Evolutionary conservation across 2,113 vertebrate species (phyloP), one percentile per base, ranked within the genome.

Genomic region (Mionectes macconnelli): DNA sequence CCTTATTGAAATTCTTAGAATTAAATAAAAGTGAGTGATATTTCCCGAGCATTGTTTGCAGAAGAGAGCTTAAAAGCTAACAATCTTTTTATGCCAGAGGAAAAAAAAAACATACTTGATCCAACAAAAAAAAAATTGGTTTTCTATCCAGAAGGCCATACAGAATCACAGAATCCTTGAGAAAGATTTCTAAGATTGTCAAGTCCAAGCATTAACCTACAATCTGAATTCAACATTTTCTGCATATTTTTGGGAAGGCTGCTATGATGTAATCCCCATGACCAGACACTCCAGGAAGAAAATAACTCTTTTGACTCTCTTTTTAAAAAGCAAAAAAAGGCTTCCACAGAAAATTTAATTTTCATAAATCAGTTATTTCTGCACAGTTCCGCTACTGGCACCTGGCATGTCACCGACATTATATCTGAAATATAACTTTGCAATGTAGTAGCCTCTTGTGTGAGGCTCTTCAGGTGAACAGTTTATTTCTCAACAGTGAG

Each of bases 11-110:
- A 96, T 91, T 94, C 84, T 84, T 37, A 92, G 84, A 97, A 97
- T 97, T 97, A 95, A 96, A 92, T 95, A 91, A 97, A 97, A 95
- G 76, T 66, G 90, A 95, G 19, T 86, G 89, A 93, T 97, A 85
- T 91, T 93, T 97, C 81, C 52, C 44, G 91, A 86, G 84, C 82
- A 73, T 33, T 97, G 80, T 96, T 96, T 96, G 85, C 64, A 88
- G 83, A 87, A 77, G 57, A 82, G 44, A 88, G 30, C 47, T 94
- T 96, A 88, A 94, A 94, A 95, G 60, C 94, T 92, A 95, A 91
- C 79, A 78, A 83, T 80, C 9, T 52, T 91, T 83, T 87, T 67
- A 45, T 72, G 30, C 12, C 59, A 67, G 18, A 69, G 22, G 22
- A 95, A 88, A 89, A 92, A 92, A 49, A 90, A 81, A 76, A 45